A percentile compares a stretch with the other conserved stretches of the same genome.
phyloP scores from a whole-genome alignment of 2,797 vertebrate genomes.

The Mormyrops attenuatus region DNA sequence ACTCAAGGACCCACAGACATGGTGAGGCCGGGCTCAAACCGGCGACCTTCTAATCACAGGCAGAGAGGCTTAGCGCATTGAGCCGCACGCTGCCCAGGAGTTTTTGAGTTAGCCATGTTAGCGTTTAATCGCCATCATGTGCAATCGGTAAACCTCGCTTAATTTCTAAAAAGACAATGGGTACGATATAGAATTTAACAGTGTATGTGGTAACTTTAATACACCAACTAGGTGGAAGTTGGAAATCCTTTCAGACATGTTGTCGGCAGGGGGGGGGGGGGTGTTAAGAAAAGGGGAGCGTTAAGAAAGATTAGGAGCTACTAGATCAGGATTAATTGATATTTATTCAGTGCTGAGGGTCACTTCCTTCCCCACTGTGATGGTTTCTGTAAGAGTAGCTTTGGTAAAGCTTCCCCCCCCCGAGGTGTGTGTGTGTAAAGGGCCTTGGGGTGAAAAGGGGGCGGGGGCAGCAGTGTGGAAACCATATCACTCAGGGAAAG shows the following conservation, averaged over 20 bases:
- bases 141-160: background rate
- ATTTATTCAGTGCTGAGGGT: background rate
- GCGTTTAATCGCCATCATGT: background rate
- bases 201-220: background rate
- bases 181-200: background rate
- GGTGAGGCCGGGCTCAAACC: background rate
- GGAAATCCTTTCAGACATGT: background rate
- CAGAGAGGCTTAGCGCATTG: background rate
- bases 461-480: conserved; percentile 19
- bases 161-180: background rate
- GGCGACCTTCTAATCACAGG: background rate
- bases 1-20: background rate
- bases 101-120: background rate
- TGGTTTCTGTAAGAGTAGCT: background rate
- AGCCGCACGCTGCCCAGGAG: background rate
- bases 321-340: background rate
- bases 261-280: background rate
- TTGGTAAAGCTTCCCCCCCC: conserved; percentile 22
- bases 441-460: conserved; percentile 45
- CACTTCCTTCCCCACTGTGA: conserved; percentile 8
- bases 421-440: conserved; percentile 38
- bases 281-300: background rate
- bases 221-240: background rate
- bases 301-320: background rate
- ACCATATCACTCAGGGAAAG: background rate